These are phyloP conservation scores for Austrofundulus limnaeus DNA, from an alignment of 2,113 vertebrate genomes.

Conservation along the genomic window DNA sequence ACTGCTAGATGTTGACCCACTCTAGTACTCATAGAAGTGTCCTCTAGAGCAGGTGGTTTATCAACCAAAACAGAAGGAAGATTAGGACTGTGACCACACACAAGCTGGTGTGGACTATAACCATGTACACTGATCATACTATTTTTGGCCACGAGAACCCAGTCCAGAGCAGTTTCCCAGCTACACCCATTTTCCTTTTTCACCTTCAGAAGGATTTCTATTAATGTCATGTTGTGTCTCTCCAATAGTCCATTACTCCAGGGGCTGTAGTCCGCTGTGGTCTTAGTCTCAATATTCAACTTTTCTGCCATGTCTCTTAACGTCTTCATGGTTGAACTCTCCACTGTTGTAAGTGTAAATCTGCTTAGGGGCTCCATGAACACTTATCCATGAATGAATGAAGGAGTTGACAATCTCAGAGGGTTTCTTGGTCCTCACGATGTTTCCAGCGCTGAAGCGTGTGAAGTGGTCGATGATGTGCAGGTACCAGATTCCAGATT, in stretches of 20 bases:
- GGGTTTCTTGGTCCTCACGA: constrained; percentile 5
- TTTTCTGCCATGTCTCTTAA: constrained; percentile 22
- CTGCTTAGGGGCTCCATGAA: neutral
- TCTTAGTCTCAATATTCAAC: constrained; percentile 10
- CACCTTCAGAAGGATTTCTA: neutral
- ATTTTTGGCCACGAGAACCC: no score
- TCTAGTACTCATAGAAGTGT: no score
- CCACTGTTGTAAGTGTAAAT: constrained; percentile 3
- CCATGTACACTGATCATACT: no score
- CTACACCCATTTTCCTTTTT: neutral
- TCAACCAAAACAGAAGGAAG: no score
- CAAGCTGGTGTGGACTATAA: no score
- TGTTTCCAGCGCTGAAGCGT: constrained; percentile 28
- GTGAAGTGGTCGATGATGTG: constrained; percentile 39
- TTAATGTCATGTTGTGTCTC: constrained; percentile 3
- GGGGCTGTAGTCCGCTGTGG: constrained; percentile 3
- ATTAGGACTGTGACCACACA: no score
- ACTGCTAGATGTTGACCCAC: no score
- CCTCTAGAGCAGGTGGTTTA: no score
- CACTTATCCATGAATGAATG: constrained; percentile 29
- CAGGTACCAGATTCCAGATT: constrained; percentile 20
- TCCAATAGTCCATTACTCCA: constrained; percentile 13
- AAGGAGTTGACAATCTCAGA: constrained; percentile 12
- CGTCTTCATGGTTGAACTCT: constrained; percentile 8
- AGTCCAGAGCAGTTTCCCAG: no score